Percentiles rank a stretch among this genome's conserved stretches.
These are phyloP conservation scores for Novumbra hubbsi DNA, from an alignment of 2,797 vertebrate genomes.

Conservation along the genomic window DNA sequence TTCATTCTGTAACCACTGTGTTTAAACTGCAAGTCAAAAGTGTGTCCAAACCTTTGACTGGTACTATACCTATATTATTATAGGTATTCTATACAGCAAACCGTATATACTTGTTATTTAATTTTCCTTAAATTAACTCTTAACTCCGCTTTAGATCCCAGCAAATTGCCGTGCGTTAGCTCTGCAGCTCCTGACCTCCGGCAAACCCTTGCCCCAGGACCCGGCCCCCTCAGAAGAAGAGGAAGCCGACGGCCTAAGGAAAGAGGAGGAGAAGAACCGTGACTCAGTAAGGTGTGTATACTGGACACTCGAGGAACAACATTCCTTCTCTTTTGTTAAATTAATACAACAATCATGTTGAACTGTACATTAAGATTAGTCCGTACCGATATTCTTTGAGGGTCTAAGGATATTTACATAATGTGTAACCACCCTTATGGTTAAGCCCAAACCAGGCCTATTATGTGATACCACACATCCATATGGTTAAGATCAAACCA, in stretches of 20 bases:
- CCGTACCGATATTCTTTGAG: no score
- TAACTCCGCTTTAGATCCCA: slow-evolving; percentile 74
- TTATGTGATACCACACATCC: no score
- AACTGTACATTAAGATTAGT: neutral
- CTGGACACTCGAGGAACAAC: no score
- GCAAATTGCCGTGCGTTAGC: slow-evolving; percentile 78
- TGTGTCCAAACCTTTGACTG: no score
- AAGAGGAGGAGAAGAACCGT: slow-evolving; percentile 80
- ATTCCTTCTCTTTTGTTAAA: neutral
- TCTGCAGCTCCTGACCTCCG: slow-evolving; percentile 77
- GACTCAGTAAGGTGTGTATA: slow-evolving; percentile 84
- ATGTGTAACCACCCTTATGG: no score
- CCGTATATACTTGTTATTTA: neutral
- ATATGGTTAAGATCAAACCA: no score
- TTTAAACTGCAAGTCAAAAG: no score
- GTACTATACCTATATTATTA: no score
- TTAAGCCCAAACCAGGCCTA: no score
- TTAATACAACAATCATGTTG: neutral
- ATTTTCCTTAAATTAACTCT: neutral
- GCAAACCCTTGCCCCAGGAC: slow-evolving; percentile 61
- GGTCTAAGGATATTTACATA: neutral
- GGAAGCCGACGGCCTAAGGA: slow-evolving; percentile 73
- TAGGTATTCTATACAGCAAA: no score
- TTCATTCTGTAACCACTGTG: no score
- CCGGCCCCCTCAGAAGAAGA: slow-evolving; percentile 72